Base-by-base conservation (phyloP, 2,113 vertebrate species). In the Sporophila hypoxantha region DNA sequence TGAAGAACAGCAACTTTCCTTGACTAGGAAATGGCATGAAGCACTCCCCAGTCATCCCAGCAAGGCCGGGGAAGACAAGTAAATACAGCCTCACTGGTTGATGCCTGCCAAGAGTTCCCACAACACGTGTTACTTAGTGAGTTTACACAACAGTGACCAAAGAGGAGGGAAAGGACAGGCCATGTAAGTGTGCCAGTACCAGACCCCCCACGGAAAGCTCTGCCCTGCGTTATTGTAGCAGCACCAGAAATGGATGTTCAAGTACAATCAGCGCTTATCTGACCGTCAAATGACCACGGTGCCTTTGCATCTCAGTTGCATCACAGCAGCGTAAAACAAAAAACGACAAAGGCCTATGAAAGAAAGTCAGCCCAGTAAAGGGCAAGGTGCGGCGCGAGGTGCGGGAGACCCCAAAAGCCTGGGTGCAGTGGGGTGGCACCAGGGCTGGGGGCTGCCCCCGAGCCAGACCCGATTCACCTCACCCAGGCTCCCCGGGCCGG, bases 321-420 rank as follows among this genome's bases (percentile, higher is more conserved):
- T 41, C 71, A 56, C 5, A 8, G 60, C 26, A 30, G 73, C 0
- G 2, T 66, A 14, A 59, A 91, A 61, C 66, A 70, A 64, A 80
- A 76, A 79, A 82, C 23, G 82, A 90, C 94, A 92, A 94, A 94
- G 81, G 89, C 55, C 78, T 37, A 8, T 5, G 41, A 66, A 67
- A 71, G 42, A 71, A 80, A 89, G 62, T 70, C 77, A 69, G 3
- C 14, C 32, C 32, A 10, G 64, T 6, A 39, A 37, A 61, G 68
- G 47, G 17, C 47, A 59, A 64, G 47, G 55, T 30, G 47, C 27
- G 23, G 62, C 6, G 3, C 29, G 52, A 87, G 53, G 71, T 60
- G 87, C 17, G 3, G 19, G 23, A 3, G 19, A 41, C 67, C 67
- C 90, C 21, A 36, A 59, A 46, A 32, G 59, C 83, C 73, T 1